phyloP scores from a whole-genome alignment of 1,140 invertebrate species.

The Mycetomoellerius zeteki region DNA sequence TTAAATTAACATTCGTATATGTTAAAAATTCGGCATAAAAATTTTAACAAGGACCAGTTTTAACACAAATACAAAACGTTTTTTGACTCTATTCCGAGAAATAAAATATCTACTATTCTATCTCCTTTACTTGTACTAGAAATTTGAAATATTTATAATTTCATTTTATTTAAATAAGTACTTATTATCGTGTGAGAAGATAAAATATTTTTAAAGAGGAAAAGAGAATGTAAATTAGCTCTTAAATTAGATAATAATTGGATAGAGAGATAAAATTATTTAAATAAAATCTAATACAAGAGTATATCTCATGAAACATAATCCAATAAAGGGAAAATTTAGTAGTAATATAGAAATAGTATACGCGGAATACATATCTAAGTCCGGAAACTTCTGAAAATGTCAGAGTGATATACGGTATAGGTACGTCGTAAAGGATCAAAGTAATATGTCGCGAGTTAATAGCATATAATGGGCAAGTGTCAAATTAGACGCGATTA shows the following conservation, averaged over 20 bases:
- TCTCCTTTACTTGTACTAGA: background rate
- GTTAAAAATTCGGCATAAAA: no score
- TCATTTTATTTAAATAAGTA: background rate
- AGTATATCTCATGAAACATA: background rate
- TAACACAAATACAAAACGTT: no score
- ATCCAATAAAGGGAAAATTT: background rate
- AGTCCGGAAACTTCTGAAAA: conserved; percentile 12
- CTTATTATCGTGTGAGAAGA: background rate
- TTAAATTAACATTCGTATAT: no score
- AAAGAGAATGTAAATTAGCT: background rate
- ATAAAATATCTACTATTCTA: background rate
- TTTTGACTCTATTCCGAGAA: background rate
- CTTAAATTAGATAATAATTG: background rate
- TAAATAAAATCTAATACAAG: background rate
- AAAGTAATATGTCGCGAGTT: conserved; percentile 57
- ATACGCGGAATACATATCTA: conserved; percentile 1
- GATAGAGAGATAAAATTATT: background rate
- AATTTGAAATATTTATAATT: background rate
- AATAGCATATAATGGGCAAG: conserved; percentile 57
- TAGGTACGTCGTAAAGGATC: conserved; percentile 40
- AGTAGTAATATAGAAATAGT: conserved; percentile 4
- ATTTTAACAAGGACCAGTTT: no score
- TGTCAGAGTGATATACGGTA: conserved; percentile 27
- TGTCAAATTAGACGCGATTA: conserved; percentile 57
- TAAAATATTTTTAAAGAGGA: background rate